Conservation (phyloP, 2,797 vertebrate species). For the Enteromius argenteus region DNA sequence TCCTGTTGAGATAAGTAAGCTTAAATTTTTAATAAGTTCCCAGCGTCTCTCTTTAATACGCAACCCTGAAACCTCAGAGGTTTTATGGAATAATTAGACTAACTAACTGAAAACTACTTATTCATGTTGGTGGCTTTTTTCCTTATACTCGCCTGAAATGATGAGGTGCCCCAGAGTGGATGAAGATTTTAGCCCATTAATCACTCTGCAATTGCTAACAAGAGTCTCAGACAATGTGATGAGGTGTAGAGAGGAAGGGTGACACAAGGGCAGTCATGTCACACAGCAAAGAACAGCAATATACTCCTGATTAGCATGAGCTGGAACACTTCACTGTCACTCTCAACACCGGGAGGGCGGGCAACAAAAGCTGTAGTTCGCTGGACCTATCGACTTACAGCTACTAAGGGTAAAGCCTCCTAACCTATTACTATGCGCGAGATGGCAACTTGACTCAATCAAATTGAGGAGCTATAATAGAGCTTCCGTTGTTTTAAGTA, state of each 20-base stretch:
- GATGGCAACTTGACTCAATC: conserved; percentile 31
- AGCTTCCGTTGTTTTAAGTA: conserved; percentile 15
- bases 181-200: conserved; percentile 35
- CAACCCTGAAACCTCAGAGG: conserved; percentile 56
- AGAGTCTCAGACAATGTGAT: conserved; percentile 10
- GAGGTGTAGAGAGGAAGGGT: conserved; percentile 39
- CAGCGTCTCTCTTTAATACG: conserved; percentile 52
- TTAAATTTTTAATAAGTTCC: conserved; percentile 66
- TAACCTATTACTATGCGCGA: conserved; percentile 10
- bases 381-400: conserved; percentile 42
- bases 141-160: background rate
- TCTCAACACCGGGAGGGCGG: conserved; percentile 27
- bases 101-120: conserved; percentile 60
- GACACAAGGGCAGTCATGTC: conserved; percentile 39
- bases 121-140: conserved; percentile 49
- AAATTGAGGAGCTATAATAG: conserved; percentile 21
- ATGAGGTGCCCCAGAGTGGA: conserved; percentile 26
- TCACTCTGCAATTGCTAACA: conserved; percentile 37
- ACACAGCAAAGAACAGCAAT: conserved; percentile 24
- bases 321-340: conserved; percentile 30
- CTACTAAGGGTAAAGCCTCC: conserved; percentile 9
- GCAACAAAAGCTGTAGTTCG: conserved; percentile 30
- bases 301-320: conserved; percentile 44
- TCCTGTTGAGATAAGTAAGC: conserved; percentile 63
- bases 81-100: conserved; percentile 62